phyloP scores from a whole-genome alignment of 2,888 invertebrate genomes.

The Craniophora ligustri region DNA sequence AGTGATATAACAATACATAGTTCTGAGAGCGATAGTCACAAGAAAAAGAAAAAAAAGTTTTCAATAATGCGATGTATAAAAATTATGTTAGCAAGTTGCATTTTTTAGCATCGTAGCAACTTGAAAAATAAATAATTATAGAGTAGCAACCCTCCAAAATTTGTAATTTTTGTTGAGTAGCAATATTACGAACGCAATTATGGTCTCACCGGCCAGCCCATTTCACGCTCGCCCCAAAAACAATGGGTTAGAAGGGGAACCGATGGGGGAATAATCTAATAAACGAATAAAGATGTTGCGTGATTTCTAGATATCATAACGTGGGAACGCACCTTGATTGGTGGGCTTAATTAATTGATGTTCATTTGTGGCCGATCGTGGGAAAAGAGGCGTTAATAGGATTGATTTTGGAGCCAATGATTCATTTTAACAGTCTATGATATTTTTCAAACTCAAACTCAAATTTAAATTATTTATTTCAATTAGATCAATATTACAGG shows the following conservation, averaged over 20 bases:
- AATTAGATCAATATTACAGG: background rate
- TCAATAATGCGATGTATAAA: constrained; percentile 9
- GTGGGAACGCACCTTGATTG: constrained; percentile 87
- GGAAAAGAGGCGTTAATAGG: constrained; percentile 60
- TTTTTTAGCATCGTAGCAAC: constrained; percentile 19
- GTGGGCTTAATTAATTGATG: constrained; percentile 84
- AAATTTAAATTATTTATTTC: too few relatives aligned
- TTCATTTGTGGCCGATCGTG: constrained; percentile 72
- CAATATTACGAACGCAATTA: constrained; percentile 74
- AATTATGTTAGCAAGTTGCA: constrained; percentile 7
- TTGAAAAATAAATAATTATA: constrained; percentile 36
- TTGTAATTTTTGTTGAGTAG: constrained; percentile 54
- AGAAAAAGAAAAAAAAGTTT: background rate
- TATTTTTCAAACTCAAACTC: too few relatives aligned
- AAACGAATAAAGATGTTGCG: constrained; percentile 87
- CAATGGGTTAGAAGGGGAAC: constrained; percentile 73
- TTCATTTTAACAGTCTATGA: constrained; percentile 7
- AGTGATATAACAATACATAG: constrained; percentile 8
- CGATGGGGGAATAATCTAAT: constrained; percentile 75
- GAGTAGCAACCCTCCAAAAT: constrained; percentile 40
- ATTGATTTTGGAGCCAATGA: constrained; percentile 35
- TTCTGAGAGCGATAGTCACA: background rate
- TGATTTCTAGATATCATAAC: constrained; percentile 85
- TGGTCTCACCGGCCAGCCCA: constrained; percentile 70
- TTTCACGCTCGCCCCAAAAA: constrained; percentile 87